Evolutionary conservation across 2,797 vertebrate species (phyloP), one percentile per base, ranked within the genome.

Genomic region (Rhadinocentrus ornatus): DNA sequence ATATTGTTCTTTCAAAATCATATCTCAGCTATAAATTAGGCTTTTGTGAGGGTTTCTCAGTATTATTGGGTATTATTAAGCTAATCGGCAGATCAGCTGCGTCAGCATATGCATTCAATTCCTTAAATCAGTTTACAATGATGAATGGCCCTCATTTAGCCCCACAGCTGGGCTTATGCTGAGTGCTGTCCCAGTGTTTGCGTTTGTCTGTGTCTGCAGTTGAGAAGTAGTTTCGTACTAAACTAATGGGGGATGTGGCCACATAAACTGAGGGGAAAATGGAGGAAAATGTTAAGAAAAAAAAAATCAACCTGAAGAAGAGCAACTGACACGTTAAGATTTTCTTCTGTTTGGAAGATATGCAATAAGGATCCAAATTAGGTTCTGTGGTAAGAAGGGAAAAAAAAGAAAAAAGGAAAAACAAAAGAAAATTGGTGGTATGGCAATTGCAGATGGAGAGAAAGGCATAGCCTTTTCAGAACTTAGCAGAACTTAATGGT

Each of bases 81-180:
- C 82, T 89, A 85, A 92, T 90, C 80, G 34, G 70, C 76, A 77
- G 72, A 92, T 90, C 71, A 59, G 76, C 80, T 0, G 20, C 27
- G 24, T 92, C 93, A 89, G 91, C 92, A 88, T 88, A 83, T 85
- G 77, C 84, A 86, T 87, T 87, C 71, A 84, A 31, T 75, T 84
- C 80, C 83, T 88, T 86, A 88, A 93, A 91, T 91, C 88, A 83
- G 77, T 90, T 92, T 91, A 85, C 81, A 69, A 48, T 92, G 93
- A 93, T 89, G 85, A 93, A 93, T 91, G 85, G 77, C 48, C 56
- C 78, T 81, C 82, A 85, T 91, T 91, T 88, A 76, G 83, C 62
- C 73, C 77, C 67, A 66, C 91, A 92, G 88, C 89, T 91, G 88
- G 74, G 74, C 78, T 55, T 41, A 64, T 66, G 84, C 75, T 53